Percentiles rank a stretch among this genome's conserved stretches.
Evolutionary conservation across 1,140 invertebrate genomes (phyloP).

Genomic region (Idris sp.): DNA sequence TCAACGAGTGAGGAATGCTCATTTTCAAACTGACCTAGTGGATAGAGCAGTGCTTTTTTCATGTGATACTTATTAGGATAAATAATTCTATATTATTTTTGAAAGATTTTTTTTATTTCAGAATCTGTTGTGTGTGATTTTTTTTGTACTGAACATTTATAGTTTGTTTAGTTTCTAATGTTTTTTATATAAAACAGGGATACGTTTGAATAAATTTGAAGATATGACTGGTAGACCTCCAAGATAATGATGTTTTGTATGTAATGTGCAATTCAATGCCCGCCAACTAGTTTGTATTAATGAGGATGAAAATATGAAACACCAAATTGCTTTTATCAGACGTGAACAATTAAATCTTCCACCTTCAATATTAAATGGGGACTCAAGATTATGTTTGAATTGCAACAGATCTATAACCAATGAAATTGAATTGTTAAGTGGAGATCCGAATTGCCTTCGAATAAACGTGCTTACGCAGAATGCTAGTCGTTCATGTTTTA

Average conservation of each 20-base stretch:
- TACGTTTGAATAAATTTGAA: too few species aligned
- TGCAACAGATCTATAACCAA: constrained; percentile 14
- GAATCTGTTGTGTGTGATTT: too few species aligned
- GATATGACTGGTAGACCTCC: neutral
- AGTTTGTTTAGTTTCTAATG: too few species aligned
- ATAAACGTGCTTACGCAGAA: constrained; percentile 41
- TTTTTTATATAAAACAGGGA: too few species aligned
- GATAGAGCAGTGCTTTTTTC: too few species aligned
- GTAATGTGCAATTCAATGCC: neutral
- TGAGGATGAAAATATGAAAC: constrained; percentile 2
- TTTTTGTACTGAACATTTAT: too few species aligned
- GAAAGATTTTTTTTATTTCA: too few species aligned
- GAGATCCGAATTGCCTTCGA: constrained; percentile 15
- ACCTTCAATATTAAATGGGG: neutral
- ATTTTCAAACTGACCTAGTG: too few species aligned
- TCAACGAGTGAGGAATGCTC: too few species aligned
- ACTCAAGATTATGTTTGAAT: constrained; percentile 26
- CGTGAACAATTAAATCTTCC: neutral
- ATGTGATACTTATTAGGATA: too few species aligned
- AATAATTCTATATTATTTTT: too few species aligned
- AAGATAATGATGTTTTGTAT: neutral
- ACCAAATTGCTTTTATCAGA: constrained; percentile 14
- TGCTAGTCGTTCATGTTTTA: constrained; percentile 7
- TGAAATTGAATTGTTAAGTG: constrained; percentile 9
- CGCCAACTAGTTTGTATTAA: neutral